Base-by-base conservation (phyloP, 2,797 vertebrate genomes). In the Gephyroberyx darwinii region DNA sequence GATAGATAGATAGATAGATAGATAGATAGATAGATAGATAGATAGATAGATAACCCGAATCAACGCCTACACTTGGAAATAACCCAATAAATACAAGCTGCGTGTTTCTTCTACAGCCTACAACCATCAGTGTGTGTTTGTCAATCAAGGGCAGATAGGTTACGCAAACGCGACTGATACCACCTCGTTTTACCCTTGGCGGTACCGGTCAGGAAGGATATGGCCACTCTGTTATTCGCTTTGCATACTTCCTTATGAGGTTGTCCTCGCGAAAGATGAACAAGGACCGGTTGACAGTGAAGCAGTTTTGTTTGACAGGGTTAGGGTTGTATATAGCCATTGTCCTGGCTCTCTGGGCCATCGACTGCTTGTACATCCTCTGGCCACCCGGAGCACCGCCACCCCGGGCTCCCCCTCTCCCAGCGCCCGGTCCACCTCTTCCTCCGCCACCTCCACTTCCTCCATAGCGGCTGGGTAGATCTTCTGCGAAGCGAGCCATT, bases 251-350 rank as follows among this genome's bases (percentile, higher is more conserved):
- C 93, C 98, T 95, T 90, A 99, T 96, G 88, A 96, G 92, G 82
- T 99, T 99, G 94, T 99, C 98, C 92, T 99, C 98, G 74, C 96
- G 96, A 93, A 99, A 99, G 94, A 99, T 94, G 95, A 99, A 99
- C 86, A 99, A 95, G 84, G 98, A 98, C 88, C 98, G 95, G 95
- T 99, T 99, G 94, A 99, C 96, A 33, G 98, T 98, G 90, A 99
- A 88, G 93, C 97, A 98, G 95, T 97, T 99, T 91, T 98, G 98
- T 86, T 96, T 97, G 93, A 98, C 97, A 8, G 97, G 98, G 86
- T 98, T 99, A 58, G 98, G 98, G 92, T 99, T 99, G 93, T 99
- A 99, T 66, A 99, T 94, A 87, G 98, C 98, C 98, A 99, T 99
- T 58, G 98, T 99, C 89, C 98, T 91, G 86, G 98, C 98, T 89